A percentile compares a stretch with the other conserved stretches of the same genome.
These are phyloP conservation scores for Agonopterix heracliana DNA, from an alignment of 2,888 invertebrate genomes.

Conservation along the genomic window DNA sequence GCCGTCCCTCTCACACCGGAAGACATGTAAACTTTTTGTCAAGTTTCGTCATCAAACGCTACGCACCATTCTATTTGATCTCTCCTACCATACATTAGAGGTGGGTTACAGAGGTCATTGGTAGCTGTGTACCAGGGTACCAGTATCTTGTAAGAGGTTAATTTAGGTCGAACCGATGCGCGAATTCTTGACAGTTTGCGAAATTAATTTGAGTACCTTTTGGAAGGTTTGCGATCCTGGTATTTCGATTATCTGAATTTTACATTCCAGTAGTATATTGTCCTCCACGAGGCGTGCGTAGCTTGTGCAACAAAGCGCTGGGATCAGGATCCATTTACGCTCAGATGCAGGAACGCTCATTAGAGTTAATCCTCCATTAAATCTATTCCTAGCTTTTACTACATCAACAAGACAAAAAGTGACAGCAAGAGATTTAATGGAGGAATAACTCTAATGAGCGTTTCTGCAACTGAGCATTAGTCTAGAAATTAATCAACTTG, in stretches of 20 bases:
- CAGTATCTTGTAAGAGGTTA: slow-evolving; percentile 12
- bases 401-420: too few relatives aligned
- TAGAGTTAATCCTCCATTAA: too few relatives aligned
- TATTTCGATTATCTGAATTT: not conserved
- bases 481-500: too few relatives aligned
- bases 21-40: slow-evolving; percentile 28
- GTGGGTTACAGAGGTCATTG: slow-evolving; percentile 7
- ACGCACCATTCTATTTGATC: slow-evolving; percentile 5
- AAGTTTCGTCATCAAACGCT: slow-evolving; percentile 34
- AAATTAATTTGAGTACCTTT: slow-evolving; percentile 11
- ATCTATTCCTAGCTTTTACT: too few relatives aligned
- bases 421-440: too few relatives aligned
- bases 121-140: slow-evolving; percentile 13
- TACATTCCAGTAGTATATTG: too few relatives aligned
- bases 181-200: slow-evolving; percentile 13
- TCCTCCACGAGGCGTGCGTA: too few relatives aligned
- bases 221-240: slow-evolving; percentile 5
- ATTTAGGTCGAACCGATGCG: slow-evolving; percentile 13
- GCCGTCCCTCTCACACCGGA: slow-evolving; percentile 25
- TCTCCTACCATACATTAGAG: not conserved
- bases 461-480: too few relatives aligned
- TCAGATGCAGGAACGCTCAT: too few relatives aligned
- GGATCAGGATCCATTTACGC: too few relatives aligned
- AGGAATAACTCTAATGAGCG: too few relatives aligned
- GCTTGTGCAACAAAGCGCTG: too few relatives aligned